These are phyloP conservation scores for Yponomeuta cagnagella DNA, from an alignment of 2,888 invertebrate species.

Conservation along the genomic window DNA sequence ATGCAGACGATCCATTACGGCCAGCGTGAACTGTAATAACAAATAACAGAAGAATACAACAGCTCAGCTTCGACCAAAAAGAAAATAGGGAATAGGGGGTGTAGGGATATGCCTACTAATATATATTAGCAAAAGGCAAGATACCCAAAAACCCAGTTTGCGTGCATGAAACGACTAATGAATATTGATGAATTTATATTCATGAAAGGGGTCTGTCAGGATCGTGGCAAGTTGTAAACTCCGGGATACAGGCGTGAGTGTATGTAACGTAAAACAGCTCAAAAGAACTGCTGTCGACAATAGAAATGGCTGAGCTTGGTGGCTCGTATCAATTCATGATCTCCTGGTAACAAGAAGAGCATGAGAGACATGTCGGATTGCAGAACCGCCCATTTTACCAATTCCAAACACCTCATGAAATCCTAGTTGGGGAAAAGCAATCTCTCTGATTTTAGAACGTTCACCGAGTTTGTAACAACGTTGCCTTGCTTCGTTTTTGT, in stretches of 20 bases:
- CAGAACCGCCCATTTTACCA: conserved; percentile 7
- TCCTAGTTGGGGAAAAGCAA: not conserved
- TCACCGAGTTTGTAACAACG: not conserved
- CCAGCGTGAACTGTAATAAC: not conserved
- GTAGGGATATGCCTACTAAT: not conserved
- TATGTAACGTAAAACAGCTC: too few relatives aligned
- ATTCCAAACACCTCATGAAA: not conserved
- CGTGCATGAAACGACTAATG: too few relatives aligned
- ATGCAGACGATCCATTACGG: conserved; percentile 19
- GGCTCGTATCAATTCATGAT: not conserved
- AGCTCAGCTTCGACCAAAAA: not conserved
- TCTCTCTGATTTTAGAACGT: not conserved
- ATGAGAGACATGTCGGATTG: conserved; percentile 9
- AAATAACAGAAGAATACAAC: not conserved
- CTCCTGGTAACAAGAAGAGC: conserved; percentile 7
- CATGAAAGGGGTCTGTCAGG: too few relatives aligned
- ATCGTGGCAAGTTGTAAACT: too few relatives aligned
- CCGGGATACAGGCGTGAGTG: too few relatives aligned
- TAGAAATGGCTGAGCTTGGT: too few relatives aligned
- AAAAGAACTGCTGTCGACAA: too few relatives aligned
- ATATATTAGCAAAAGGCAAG: too few relatives aligned
- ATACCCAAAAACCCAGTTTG: too few relatives aligned
- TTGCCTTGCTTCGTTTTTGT: not conserved
- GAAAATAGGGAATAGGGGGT: not conserved
- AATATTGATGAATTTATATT: too few relatives aligned